Base-by-base conservation (phyloP, 2,888 invertebrate species). In the Lasioglossum villosulum region DNA sequence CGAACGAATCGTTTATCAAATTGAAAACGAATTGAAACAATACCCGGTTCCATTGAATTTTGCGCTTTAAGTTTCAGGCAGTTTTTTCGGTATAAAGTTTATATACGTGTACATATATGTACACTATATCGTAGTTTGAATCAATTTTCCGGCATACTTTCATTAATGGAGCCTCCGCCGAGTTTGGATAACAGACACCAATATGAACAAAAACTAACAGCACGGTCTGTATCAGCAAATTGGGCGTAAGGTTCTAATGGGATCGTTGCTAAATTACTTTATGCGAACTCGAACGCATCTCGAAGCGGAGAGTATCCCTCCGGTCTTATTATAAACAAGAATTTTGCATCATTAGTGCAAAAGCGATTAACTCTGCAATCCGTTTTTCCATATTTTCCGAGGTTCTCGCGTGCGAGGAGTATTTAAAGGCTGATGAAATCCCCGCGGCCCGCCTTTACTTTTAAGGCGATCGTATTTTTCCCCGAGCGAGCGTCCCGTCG, bases 381-480 rank as follows among this genome's bases (percentile, higher is more conserved):
- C 14, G 63, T 30, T 30, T 63, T 30, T 63, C 63, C 27, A 14
- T 63, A 63, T 30, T 63, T 63, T 2, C 63, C 63, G 63, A 30
- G 27, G 6, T 30, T 63, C 63, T 16, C 30, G 30, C 16, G 30
- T 16, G 63, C 30, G 63, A 30, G 63, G 30, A 30, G 63, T 63
- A 63, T 63, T 63, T 63, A 63, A 30, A 16, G 30, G 5, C 63
- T 16, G 63, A 63, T 30, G 63, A 63, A 63, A 63, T 63, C 63
- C 63, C 30, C 16, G 30, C 63, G 30, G 30, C 30, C 63, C 63
- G 63, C 30, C 63, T 63, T 63, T 63, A 63, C 63, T 30, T 63
- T 63, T 63, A 63, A 84, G 68, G 23, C 52, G 77, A n/a, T 63
- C 71, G 82, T 87, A 83, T 70, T 79, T 85, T 52, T 77, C 80